Evolutionary conservation across 1,140 invertebrate species (phyloP).

Genomic region (Mylabris phalerata): DNA sequence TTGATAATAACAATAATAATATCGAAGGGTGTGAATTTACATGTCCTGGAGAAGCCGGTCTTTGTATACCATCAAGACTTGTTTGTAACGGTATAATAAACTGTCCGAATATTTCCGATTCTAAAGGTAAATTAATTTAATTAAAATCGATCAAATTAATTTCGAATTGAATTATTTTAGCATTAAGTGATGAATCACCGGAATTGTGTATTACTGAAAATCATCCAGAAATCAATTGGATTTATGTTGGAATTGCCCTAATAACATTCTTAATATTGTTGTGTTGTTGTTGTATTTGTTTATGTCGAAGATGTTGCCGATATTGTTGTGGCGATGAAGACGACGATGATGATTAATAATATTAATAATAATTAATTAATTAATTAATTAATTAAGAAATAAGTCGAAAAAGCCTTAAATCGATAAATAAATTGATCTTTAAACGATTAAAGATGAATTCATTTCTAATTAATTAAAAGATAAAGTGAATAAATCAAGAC

Average conservation of each 20-base stretch:
- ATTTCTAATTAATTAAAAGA: neutral
- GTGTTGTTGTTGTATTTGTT: constrained; percentile 40
- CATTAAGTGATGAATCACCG: constrained; percentile 56
- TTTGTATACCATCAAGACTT: constrained; percentile 72
- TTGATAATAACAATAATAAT: constrained; percentile 36
- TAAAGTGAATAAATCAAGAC: too few relatives aligned
- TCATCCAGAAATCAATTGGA: constrained; percentile 47
- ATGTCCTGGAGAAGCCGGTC: constrained; percentile 71
- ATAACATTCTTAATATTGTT: constrained; percentile 42
- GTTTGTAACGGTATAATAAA: constrained; percentile 83
- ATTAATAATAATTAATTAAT: too few relatives aligned
- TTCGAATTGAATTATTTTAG: constrained; percentile 43
- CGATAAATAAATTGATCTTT: constrained; percentile 5
- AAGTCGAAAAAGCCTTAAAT: constrained; percentile 9
- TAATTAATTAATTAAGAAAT: constrained; percentile 15
- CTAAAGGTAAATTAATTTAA: constrained; percentile 28
- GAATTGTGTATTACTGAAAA: constrained; percentile 52
- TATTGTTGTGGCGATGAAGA: constrained; percentile 41
- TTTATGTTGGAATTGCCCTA: constrained; percentile 47
- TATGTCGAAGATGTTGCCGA: constrained; percentile 37
- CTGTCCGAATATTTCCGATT: constrained; percentile 60
- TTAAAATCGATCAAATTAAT: constrained; percentile 43
- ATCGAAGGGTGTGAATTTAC: constrained; percentile 65
- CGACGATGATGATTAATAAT: neutral
- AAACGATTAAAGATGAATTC: neutral